Base-by-base conservation (phyloP, 2,113 vertebrate genomes). In the Anhinga anhinga region DNA sequence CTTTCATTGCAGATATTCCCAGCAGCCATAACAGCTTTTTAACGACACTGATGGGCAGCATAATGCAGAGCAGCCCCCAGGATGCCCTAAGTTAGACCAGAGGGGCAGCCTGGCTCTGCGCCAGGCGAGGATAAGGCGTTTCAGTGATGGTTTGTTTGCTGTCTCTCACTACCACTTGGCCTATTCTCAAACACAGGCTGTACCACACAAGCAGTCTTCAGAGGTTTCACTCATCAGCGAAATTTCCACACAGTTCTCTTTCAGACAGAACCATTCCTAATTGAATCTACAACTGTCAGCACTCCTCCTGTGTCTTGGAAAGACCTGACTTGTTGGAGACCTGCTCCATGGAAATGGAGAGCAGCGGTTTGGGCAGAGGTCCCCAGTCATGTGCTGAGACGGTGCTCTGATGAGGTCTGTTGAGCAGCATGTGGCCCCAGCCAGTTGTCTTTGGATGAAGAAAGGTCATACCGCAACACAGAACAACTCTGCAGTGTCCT, bases 11-110 rank as follows among this genome's bases (percentile, higher is more conserved):
- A 69, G 77, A 62, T 70, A 77, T 66, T 91, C 26, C 45, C 77
- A 80, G 83, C 73, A 94, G 83, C 73, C 22, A 45, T 76, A 95
- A 91, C 45, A 84, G 93, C 77, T 94, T 91, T 95, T 82, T 87
- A 85, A 91, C 93, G 88, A 70, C 72, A 71, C 55, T 95, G 88
- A 86, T 92, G 92, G 61, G 88, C 73, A 94, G 73, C 83, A 94
- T 69, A 95, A 94, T 72, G 78, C 73, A 76, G 44, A 91, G 15
- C 42, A 72, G 32, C 10, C 53, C 83, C 15, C 58, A 67, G 86
- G 77, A 94, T 80, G 86, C 69, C 78, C 61, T n/a, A 53, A 49
- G 27, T 69, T 76, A 79, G 32, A 69, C 30, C 49, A 87, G 70
- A 92, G 88, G 73, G 56, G 65, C 42, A 80, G 49, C 15, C 52